Base-by-base conservation (phyloP, 2,888 invertebrate genomes). In the Lampropteryx suffumata region DNA sequence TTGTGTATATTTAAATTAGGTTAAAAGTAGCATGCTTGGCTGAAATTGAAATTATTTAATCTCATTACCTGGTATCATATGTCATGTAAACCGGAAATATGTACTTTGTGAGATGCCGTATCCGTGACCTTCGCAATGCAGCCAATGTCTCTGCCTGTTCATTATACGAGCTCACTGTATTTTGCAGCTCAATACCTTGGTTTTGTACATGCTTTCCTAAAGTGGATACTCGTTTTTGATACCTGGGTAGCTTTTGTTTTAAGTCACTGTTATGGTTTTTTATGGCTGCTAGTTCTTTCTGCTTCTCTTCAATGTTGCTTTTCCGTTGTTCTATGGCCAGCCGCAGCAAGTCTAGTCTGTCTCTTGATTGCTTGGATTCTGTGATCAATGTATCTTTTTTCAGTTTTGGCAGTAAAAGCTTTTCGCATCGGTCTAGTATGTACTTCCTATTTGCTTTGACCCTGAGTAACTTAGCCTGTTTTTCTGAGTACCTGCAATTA, bases 401-500 rank as follows among this genome's bases (percentile, higher is more conserved):
- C 8, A 86, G 57, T 65, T 87, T 90, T 1, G 74, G 67, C 0
- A 77, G 68, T 35, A 90, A 57, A 1, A 90, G 60, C 44, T 80
- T 82, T 48, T 89, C 87, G 61, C 93, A 93, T 67, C 91, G 76
- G 55, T 93, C 92, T 55, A 93, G 81, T 4, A 93, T 74, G 57
- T 92, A 89, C 63, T 89, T 85, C 64, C 91, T 84, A 56, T 92
- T 92, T 35, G 87, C 86, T 81, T 92, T 92, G 57, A 93, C 67
- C 58, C 92, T 84, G 61, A 91, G 79, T 50, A 94, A 76, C 65
- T 92, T 91, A 57, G 91, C 83, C 71, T 94, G 93, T 75, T 93
- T 93, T 67, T 94, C 94, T 57, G 92, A 88, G 77, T 92, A 94
- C 72, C 94, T 94, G 67, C 6, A 76, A 61, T 32, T 24, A 40